phyloP scores from a whole-genome alignment of 2,888 invertebrate species.

The Ecliptopera silaceata region DNA sequence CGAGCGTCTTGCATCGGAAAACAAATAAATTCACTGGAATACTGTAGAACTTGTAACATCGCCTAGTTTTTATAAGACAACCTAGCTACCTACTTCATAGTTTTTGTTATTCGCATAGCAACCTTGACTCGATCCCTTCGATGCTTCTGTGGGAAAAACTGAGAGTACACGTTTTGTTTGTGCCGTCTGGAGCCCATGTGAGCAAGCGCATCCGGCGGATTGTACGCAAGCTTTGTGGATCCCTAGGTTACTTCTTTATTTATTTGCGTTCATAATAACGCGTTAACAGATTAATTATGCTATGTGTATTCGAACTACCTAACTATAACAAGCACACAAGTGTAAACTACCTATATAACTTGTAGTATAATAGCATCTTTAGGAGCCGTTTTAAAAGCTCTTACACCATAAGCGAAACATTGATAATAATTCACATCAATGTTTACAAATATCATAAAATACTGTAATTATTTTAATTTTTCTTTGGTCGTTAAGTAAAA shows the following conservation, averaged over 20 bases:
- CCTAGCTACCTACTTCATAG: slow-evolving; percentile 41
- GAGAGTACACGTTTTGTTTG: slow-evolving; percentile 65
- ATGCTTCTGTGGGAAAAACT: slow-evolving; percentile 75
- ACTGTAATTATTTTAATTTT: no score
- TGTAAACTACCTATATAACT: slow-evolving; percentile 23
- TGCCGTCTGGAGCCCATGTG: slow-evolving; percentile 78
- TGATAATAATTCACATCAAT: no score
- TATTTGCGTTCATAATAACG: slow-evolving; percentile 53
- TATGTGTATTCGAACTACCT: slow-evolving; percentile 4
- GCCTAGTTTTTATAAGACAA: slow-evolving; percentile 63
- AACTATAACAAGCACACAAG: slow-evolving; percentile 33
- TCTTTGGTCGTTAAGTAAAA: no score
- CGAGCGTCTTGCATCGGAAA: slow-evolving; percentile 53
- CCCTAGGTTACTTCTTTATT: slow-evolving; percentile 52
- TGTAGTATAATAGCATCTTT: no score
- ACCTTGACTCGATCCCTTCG: slow-evolving; percentile 73
- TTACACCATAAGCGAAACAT: no score
- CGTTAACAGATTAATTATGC: slow-evolving; percentile 49
- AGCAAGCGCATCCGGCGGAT: slow-evolving; percentile 72
- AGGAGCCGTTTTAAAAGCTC: no score
- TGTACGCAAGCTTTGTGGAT: slow-evolving; percentile 52
- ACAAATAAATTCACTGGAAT: slow-evolving; percentile 63
- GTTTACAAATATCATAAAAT: no score
- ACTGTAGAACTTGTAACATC: slow-evolving; percentile 58
- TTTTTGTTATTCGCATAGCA: slow-evolving; percentile 75